These are phyloP conservation scores for Corythoichthys intestinalis DNA, from an alignment of 2,113 vertebrate genomes.

Conservation along the genomic window DNA sequence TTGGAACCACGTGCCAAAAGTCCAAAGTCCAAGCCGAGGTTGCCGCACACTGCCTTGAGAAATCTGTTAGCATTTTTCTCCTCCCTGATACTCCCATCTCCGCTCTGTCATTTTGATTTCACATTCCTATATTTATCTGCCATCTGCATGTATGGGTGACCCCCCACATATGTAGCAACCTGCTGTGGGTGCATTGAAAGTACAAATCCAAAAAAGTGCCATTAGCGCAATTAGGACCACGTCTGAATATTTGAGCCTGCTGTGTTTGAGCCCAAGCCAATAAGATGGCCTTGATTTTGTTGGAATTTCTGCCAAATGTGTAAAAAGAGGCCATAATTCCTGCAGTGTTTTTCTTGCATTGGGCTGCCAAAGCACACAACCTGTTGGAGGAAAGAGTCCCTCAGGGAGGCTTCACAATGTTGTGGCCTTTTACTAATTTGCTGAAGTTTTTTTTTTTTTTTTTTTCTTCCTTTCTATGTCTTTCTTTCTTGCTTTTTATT, in stretches of 20 bases:
- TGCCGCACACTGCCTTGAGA: slow-evolving; percentile 22
- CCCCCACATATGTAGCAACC: slow-evolving; percentile 38
- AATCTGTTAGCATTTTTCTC: slow-evolving; percentile 63
- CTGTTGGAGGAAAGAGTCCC: slow-evolving; percentile 28
- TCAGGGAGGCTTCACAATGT: slow-evolving; percentile 39
- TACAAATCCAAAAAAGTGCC: slow-evolving; percentile 10
- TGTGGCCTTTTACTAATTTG: slow-evolving; percentile 39
- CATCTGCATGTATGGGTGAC: slow-evolving; percentile 49
- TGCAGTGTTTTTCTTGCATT: slow-evolving; percentile 19
- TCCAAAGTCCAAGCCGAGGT: slow-evolving; percentile 26
- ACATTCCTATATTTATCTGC: slow-evolving; percentile 66
- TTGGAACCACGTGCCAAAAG: slow-evolving; percentile 22
- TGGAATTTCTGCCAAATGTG: slow-evolving; percentile 22
- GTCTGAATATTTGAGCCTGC: slow-evolving; percentile 25
- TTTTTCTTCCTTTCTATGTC: too few species aligned
- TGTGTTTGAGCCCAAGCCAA: slow-evolving; percentile 4
- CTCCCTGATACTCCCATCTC: slow-evolving; percentile 47
- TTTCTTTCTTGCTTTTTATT: too few species aligned
- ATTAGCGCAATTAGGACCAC: slow-evolving; percentile 32
- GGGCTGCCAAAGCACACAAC: slow-evolving; percentile 51
- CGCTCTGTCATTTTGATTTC: slow-evolving; percentile 59
- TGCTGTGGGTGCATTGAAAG: slow-evolving; percentile 18
- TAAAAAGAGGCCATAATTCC: slow-evolving; percentile 22
- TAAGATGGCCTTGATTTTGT: slow-evolving; percentile 20
- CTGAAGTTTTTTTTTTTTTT: slow-evolving; percentile 24